Base-by-base conservation (phyloP, 2,113 vertebrate species). In the Notarius lentiginosus region DNA sequence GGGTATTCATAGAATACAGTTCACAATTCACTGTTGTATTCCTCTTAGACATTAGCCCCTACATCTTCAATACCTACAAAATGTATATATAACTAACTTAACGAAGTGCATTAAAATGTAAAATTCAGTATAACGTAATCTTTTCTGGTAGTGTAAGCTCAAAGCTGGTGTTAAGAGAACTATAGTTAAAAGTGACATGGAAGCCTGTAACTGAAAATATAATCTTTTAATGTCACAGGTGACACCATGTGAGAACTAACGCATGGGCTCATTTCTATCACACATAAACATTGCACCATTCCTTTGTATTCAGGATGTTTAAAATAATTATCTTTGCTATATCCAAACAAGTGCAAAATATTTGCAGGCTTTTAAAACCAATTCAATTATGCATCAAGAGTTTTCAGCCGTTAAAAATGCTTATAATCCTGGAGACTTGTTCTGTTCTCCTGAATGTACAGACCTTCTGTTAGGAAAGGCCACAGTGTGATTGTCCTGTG, bases 1-100 rank as follows among this genome's bases (percentile, higher is more conserved):
- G 90, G 94, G 95, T 96, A 96, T 96, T 96, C 95, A 95, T 90
- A 95, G 95, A 96, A 96, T 95, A 96, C 95, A 88, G 47, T 89
- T 89, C 91, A 91, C 89, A 89, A 91, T 92, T 86, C 53, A 85
- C 83, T 80, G 68, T 87, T 83, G 82, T 88, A 89, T 92, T 90
- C 92, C 86, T 91, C 91, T 86, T 91, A 91, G 85, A 88, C 90
- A 70, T 87, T 87, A 75, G 83, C 2, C 76, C 82, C 49, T 84
- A 60, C 70, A 65, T 77, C 72, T 75, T 79, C 77, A 84, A 76
- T 79, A 89, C 86, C 84, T 90, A 86, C 76, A 87, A 41, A 63
- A 76, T 87, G 84, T 63, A 80, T 60, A 79, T 80, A 86, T 70
- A 73, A 68, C 11, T 22, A 73, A 24, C n/a, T 79, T 82, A 83